A percentile compares a stretch with the other conserved stretches of the same genome.
phyloP scores from a whole-genome alignment of 92 coral and sea anemone species.

The Siderastrea siderea region DNA sequence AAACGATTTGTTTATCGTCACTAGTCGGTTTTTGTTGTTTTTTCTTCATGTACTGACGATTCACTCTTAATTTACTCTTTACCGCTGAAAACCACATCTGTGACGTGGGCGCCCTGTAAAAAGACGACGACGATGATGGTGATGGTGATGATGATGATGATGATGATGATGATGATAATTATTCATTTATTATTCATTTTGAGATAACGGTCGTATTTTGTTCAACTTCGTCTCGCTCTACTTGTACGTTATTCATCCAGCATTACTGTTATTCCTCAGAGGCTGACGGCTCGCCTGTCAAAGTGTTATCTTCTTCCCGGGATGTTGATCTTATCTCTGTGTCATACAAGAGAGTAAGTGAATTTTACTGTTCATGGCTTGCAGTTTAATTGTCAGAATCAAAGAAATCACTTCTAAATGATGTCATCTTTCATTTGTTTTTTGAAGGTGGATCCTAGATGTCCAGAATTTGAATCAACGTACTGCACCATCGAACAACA shows the following conservation, averaged over 20 bases:
- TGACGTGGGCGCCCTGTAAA: no score
- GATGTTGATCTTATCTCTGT: conserved; percentile 86
- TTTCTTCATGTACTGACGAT: no score
- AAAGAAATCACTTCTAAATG: background rate
- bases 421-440: background rate
- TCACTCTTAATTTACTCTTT: no score
- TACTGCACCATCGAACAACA: conserved; percentile 77
- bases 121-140: no score
- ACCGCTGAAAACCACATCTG: no score
- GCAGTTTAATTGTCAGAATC: background rate
- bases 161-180: no score
- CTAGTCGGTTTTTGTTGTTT: no score
- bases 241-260: background rate
- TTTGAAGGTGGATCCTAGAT: conserved; percentile 80
- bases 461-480: conserved; percentile 86
- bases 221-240: no score
- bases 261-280: conserved; percentile 39
- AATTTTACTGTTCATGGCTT: background rate
- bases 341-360: conserved; percentile 78
- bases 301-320: conserved; percentile 79
- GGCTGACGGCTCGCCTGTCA: conserved; percentile 69
- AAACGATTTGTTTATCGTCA: no score
- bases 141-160: no score
- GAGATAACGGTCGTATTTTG: no score
- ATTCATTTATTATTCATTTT: no score